These are phyloP conservation scores for Amphipyra tragopoginis DNA, from an alignment of 2,888 invertebrate species.

Conservation along the genomic window DNA sequence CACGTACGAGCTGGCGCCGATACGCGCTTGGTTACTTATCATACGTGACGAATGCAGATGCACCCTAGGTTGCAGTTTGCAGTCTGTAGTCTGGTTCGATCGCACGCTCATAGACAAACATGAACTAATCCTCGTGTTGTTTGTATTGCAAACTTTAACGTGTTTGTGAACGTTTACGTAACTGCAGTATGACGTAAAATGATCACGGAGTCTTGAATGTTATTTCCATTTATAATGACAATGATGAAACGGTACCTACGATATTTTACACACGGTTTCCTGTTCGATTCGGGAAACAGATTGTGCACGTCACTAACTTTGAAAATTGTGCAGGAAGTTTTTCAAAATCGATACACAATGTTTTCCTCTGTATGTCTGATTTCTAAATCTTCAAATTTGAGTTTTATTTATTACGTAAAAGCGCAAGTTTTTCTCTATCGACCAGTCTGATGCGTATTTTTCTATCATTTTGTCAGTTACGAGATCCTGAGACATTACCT, in stretches of 20 bases:
- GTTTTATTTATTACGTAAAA: too few species aligned
- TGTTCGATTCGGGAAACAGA: too few species aligned
- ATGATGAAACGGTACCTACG: not conserved
- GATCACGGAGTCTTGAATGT: not conserved
- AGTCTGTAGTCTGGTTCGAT: not conserved
- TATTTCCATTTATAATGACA: constrained; percentile 1
- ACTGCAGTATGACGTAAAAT: constrained; percentile 1
- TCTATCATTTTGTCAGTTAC: too few species aligned
- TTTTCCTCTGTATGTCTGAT: too few species aligned
- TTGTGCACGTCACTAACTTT: too few species aligned
- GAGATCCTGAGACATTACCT: too few species aligned
- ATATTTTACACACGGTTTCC: too few species aligned
- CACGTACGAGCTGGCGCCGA: constrained; percentile 19
- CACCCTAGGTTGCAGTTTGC: constrained; percentile 1
- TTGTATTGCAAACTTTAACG: not conserved
- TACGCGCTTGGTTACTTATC: constrained; percentile 16
- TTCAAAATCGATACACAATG: too few species aligned
- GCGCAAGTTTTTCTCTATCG: too few species aligned
- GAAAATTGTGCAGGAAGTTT: too few species aligned
- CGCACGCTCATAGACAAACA: not conserved
- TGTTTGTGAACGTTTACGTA: constrained; percentile 1
- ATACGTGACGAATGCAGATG: constrained; percentile 32
- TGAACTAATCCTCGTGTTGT: constrained; percentile 3
- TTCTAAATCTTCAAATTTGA: too few species aligned
- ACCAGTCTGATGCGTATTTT: too few species aligned